Base-by-base conservation (phyloP, 2,888 invertebrate species). In the Leucophenga montana region DNA sequence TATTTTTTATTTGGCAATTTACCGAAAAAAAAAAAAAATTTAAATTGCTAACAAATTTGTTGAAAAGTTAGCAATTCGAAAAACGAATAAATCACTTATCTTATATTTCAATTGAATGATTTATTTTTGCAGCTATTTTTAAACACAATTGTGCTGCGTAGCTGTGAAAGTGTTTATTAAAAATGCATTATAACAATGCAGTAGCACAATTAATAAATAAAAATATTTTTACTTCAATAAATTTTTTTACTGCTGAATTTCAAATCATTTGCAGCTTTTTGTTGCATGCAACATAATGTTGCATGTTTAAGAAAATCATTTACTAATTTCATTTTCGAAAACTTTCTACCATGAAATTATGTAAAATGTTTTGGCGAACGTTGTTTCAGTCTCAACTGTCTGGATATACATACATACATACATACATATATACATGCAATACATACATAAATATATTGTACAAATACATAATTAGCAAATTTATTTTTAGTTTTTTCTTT, bases 271-370 rank as follows among this genome's bases (percentile, higher is more conserved):
- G n/a, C n/a, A n/a, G 70, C 48, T 67, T 69, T 71, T 68, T 74
- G 76, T 71, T 62, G 73, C 77, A 74, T 75, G 66, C 64, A 62
- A 57, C 71, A 66, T 62, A 73, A 59, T 68, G 66, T 71, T 53
- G 59, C 67, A 59, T 57, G 67, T 56, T 71, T 44, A 67, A 46
- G n/a, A 46, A 61, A 39, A 27, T 67, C 54, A 71, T 73, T 73
- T 70, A 71, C 65, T 74, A 71, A 73, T 82, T 79, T 83, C 75
- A 75, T 74, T 82, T 81, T 81, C 74, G 74, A 79, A 79, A 81
- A 83, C 83, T 81, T 81, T 81, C 83, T 77, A 81, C 82, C 76
- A 76, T 79, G 74, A 75, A 78, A 79, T 83, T 79, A 81, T 81
- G 81, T 78, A 76, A 78, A 81, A 50, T n/a, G 50, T 50, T 16